Evolutionary conservation across 1,140 invertebrate species (phyloP).

Genomic region (Drosophila pandora): DNA sequence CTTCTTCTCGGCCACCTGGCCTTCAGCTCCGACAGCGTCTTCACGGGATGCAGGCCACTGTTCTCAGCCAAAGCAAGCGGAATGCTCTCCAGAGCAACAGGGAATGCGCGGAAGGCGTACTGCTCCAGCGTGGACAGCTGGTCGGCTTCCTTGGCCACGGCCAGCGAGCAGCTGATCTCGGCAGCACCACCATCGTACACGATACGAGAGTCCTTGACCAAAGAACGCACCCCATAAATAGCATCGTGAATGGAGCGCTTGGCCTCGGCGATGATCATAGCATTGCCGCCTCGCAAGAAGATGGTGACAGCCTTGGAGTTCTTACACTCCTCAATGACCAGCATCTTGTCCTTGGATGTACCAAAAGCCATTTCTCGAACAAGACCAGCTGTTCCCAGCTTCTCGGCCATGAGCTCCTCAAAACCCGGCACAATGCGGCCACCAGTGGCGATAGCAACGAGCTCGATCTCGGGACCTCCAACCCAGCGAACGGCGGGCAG

Average conservation of each 20-base stretch:
- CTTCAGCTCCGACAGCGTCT: conserved; percentile 96
- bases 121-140: conserved; percentile 97
- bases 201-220: conserved; percentile 96
- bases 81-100: conserved; percentile 97
- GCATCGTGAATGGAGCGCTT: conserved; percentile 99
- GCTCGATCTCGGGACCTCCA: conserved; percentile 88
- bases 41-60: conserved; percentile 96
- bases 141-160: conserved; percentile 94
- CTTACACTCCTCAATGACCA: conserved; percentile 98
- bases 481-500: conserved; percentile 99
- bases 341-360: conserved; percentile 98
- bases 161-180: conserved; percentile 97
- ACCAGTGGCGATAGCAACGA: conserved; percentile 99
- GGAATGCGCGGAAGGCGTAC: conserved; percentile 98
- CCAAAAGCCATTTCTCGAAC: conserved; percentile 97
- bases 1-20: conserved; percentile 94
- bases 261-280: conserved; percentile 99
- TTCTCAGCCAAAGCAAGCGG: conserved; percentile 99
- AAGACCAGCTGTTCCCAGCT: conserved; percentile 96
- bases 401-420: conserved; percentile 96
- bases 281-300: conserved; percentile 98
- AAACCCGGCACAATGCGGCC: conserved; percentile 99
- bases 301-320: conserved; percentile 99
- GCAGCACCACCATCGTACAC: conserved; percentile 99
- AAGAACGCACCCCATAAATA: conserved; percentile 97